Percentiles rank a stretch among this genome's conserved stretches.
phyloP scores from a whole-genome alignment of 2,113 vertebrate genomes.

The Gambusia holbrooki region DNA sequence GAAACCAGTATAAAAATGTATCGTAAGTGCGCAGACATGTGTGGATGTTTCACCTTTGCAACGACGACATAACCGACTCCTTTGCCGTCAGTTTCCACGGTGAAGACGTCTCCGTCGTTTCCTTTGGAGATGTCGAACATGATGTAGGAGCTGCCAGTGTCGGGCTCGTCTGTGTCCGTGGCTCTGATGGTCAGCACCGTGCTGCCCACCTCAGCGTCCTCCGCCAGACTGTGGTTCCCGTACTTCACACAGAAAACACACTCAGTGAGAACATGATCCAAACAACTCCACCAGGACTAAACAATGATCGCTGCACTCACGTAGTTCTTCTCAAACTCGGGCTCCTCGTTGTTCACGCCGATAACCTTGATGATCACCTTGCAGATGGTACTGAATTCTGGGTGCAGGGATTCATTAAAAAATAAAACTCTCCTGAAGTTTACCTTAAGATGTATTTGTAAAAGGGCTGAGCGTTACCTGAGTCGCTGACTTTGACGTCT shows the following conservation, averaged over 20 bases:
- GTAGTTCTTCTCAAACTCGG: constrained; percentile 86
- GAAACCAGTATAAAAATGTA: no score
- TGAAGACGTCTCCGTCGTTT: constrained; percentile 74
- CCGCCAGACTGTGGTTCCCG: constrained; percentile 74
- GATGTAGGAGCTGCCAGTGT: constrained; percentile 89
- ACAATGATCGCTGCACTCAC: constrained; percentile 56
- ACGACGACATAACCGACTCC: constrained; percentile 85
- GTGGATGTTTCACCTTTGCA: constrained; percentile 78
- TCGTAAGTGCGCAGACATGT: not conserved
- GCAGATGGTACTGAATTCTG: constrained; percentile 85
- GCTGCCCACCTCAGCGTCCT: constrained; percentile 78
- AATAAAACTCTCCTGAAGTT: not conserved
- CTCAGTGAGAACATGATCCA: not conserved
- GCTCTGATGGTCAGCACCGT: constrained; percentile 85
- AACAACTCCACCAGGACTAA: not conserved
- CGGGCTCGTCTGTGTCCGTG: constrained; percentile 86
- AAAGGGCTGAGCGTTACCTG: constrained; percentile 39
- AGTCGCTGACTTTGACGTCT: constrained; percentile 82
- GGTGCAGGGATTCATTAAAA: constrained; percentile 45
- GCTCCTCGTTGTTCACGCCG: constrained; percentile 92
- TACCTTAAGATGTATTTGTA: constrained; percentile 11
- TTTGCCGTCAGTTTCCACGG: constrained; percentile 82
- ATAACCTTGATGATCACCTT: constrained; percentile 87
- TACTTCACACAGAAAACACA: constrained; percentile 79
- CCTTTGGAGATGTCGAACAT: constrained; percentile 84